phyloP scores from a whole-genome alignment of 1,140 invertebrate species.

The Aphelenchoides avenae region DNA sequence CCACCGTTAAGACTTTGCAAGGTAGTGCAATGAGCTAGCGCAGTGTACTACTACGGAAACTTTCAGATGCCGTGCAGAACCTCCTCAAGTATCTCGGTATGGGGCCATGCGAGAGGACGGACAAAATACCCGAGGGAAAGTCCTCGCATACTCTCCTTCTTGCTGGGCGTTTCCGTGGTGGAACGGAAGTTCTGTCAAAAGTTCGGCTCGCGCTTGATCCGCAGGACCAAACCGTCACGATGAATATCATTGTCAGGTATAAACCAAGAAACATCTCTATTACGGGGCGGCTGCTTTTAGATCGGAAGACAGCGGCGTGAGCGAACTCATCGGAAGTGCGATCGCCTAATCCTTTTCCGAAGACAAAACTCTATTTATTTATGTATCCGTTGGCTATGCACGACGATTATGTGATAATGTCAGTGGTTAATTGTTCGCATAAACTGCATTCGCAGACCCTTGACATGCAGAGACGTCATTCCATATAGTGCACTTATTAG shows the following conservation, averaged over 20 bases:
- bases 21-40: slow-evolving; percentile 51
- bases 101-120: slow-evolving; percentile 77
- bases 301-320: slow-evolving; percentile 9
- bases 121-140: slow-evolving; percentile 78
- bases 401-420: no score
- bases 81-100: slow-evolving; percentile 81
- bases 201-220: slow-evolving; percentile 73
- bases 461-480: no score
- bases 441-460: no score
- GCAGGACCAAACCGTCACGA: slow-evolving; percentile 66
- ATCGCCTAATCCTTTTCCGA: slow-evolving; percentile 15
- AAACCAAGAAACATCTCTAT: not conserved
- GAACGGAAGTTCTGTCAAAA: slow-evolving; percentile 78
- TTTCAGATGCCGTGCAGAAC: slow-evolving; percentile 76
- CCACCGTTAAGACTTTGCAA: slow-evolving; percentile 73
- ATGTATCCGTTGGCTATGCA: no score
- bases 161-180: slow-evolving; percentile 79
- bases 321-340: slow-evolving; percentile 12
- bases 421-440: no score
- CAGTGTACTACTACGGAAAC: slow-evolving; percentile 11
- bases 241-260: slow-evolving; percentile 66
- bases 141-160: slow-evolving; percentile 74
- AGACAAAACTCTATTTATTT: slow-evolving; percentile 3
- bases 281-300: slow-evolving; percentile 3
- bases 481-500: no score